Base-by-base conservation (phyloP, 2,797 vertebrate genomes). In the Bradypus variegatus region DNA sequence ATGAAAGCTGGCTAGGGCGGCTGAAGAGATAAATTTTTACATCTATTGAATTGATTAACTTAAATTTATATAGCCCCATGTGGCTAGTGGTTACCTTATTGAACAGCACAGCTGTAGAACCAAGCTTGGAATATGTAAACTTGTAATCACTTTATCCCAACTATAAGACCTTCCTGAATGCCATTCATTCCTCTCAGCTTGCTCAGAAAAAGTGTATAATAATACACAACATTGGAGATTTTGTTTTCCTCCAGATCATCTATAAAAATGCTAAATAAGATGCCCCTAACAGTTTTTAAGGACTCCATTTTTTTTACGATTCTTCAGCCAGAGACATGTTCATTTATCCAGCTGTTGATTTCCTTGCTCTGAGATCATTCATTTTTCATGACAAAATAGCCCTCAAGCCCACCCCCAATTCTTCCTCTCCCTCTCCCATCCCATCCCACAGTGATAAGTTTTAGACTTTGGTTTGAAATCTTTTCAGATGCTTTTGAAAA, bases 401-500 rank as follows among this genome's bases (percentile, higher is more conserved):
- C 45, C 58, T 41, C 5, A 21, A 36, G 27, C 29, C 65, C 36
- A 50, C n/a, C 7, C 16, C 27, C 4, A 4, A 8, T 85, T 85
- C 65, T 64, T 62, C 64, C 82, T 33, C 27, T 31, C 10, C 75
- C 9, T 53, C 50, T 60, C 19, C n/a, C 6, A 5, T 55, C 31
- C 38, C 50, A 55, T 41, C 50, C 45, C 18, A 2, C 13, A 21
- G 6, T 6, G 62, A 76, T 50, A 45, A 23, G 15, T 60, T 67
- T 58, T 64, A 85, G 80, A 23, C 62, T 48, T 33, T 65, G 50
- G 19, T 31, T 88, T 82, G 60, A 91, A 83, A 84, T 88, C 62
- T 81, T 90, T 86, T 64, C 80, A 79, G 45, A 65, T 53, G 29
- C 53, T 93, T 88, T 53, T 70, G 64, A 48, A 88, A 85, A 85